phyloP scores from a whole-genome alignment of 2,113 vertebrate genomes.

The Xiphias gladius region DNA sequence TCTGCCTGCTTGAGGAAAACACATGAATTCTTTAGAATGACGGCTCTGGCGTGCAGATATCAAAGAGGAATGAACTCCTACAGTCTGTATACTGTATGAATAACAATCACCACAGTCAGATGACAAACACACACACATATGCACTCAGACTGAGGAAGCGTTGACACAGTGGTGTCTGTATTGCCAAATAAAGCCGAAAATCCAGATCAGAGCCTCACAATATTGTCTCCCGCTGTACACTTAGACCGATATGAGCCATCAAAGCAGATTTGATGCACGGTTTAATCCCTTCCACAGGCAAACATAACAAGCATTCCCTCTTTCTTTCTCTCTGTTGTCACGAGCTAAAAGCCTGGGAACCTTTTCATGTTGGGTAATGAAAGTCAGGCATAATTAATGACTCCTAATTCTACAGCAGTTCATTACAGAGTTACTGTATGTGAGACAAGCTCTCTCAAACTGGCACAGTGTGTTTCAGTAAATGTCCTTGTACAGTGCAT shows the following conservation, averaged over 20 bases:
- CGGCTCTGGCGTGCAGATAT: conserved; percentile 20
- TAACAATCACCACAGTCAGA: conserved; percentile 21
- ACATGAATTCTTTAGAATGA: neutral
- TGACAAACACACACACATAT: conserved; percentile 18
- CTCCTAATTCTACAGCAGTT: conserved; percentile 41
- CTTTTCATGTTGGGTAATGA: conserved; percentile 52
- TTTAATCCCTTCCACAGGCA: conserved; percentile 47
- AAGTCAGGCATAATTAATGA: conserved; percentile 65
- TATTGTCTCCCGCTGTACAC: conserved; percentile 12
- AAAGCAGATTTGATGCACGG: conserved; percentile 50
- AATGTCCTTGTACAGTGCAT: neutral
- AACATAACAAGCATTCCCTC: conserved; percentile 28
- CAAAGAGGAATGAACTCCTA: conserved; percentile 40
- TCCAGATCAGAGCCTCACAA: conserved; percentile 44
- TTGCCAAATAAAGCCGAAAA: conserved; percentile 54
- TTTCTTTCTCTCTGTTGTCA: conserved; percentile 31
- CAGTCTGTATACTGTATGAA: conserved; percentile 13
- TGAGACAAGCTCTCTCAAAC: conserved; percentile 17
- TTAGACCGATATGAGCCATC: conserved; percentile 47
- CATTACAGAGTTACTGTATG: conserved; percentile 38
- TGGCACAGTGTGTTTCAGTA: neutral
- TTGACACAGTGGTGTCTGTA: conserved; percentile 42
- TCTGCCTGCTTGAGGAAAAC: conserved; percentile 12
- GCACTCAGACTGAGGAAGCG: conserved; percentile 13
- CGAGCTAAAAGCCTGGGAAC: conserved; percentile 23